Evolutionary conservation across 2,113 vertebrate species (phyloP), one percentile per base, ranked within the genome.

Genomic region (Labeo rohita): DNA sequence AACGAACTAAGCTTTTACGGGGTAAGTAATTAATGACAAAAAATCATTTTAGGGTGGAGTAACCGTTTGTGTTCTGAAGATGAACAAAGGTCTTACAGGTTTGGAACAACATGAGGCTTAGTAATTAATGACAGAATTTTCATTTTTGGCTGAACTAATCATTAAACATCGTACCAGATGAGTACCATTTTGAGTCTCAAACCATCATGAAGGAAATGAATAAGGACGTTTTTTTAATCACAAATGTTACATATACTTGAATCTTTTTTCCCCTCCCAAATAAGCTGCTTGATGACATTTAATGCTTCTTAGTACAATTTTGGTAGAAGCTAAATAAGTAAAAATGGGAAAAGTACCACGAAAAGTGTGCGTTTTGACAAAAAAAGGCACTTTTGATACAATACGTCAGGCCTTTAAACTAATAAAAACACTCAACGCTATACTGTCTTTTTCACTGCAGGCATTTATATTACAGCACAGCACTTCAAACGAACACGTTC

Each of bases 321-420:
- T 83, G 80, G 65, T 54, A 83, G 49, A 83, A 54, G 16, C 65
- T 52, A 83, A 68, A 39, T 1, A n/a, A 39, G 8, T 66, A 80
- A 61, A 23, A 7, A 3, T 2, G 13, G 43, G 1, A 78, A 21
- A 56, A 28, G 13, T 61, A 61, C 56, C 56, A 52, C 47, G 8
- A 52, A 76, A 73, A 45, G 39, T 73, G 73, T 78, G 47, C 49
- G 28, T 56, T 73, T 21, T 8, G 50, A 39, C 52, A 80, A 21
- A 81, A 81, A 80, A 66, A 68, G 61, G n/a, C 61, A 63, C 1
- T 2, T 63, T 47, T 23, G 28, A 79, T 78, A 56, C 5, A 59
- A 56, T 8, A 59, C 3, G 13, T 49, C 1, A 61, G 21, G 56
- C 21, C 56, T 61, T 61, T n/a, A 61, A 28, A 61, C 21, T 61